Base-by-base conservation (phyloP, 1,140 invertebrate species). In the Aphaenogaster floridana region DNA sequence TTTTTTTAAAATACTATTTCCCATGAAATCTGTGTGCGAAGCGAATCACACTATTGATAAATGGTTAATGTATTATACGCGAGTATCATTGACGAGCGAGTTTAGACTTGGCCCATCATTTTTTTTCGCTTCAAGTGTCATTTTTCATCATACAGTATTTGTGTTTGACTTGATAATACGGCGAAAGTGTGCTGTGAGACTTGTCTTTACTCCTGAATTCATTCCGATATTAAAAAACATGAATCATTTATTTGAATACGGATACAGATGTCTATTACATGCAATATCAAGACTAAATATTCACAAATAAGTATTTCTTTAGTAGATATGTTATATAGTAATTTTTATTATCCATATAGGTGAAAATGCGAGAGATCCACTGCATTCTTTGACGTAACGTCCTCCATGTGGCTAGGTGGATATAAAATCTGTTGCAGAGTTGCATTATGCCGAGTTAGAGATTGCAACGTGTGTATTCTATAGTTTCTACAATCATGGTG, bases 401-500 rank as follows among this genome's bases (percentile, higher is more conserved):
- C 34, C 15, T 34, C 54, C 48, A 54, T 17, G 54, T 17, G 28
- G 21, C 13, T 61, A 63, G 21, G 54, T 50, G 42, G 54, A 84
- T 63, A 57, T 74, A 57, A 42, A 34, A 72, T 6, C n/a, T 61
- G 13, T 74, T 15, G 4, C n/a, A 13, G 7, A 4, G 28, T 74
- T 15, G 13, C 3, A 1, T 76, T 0, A 39, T 39, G n/a, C 34
- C n/a, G n/a, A 84, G 9, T 42, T 64, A 71, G 15, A 72, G 34
- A 45, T 28, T 34, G 36, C 28, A 28, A 15, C n/a, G 9, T 61
- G 57, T n/a, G 13, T 84, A 34, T 28, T 76, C 5, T 28, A 34
- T 39, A 76, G 28, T 61, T 84, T 63, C 42, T 61, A 74, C n/a
- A 45, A 42, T 76, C 80, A 84, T 84, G 80, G 69, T 72, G 42